Evolutionary conservation across 2,888 invertebrate species (phyloP).

Genomic region (Euphydryas editha): DNA sequence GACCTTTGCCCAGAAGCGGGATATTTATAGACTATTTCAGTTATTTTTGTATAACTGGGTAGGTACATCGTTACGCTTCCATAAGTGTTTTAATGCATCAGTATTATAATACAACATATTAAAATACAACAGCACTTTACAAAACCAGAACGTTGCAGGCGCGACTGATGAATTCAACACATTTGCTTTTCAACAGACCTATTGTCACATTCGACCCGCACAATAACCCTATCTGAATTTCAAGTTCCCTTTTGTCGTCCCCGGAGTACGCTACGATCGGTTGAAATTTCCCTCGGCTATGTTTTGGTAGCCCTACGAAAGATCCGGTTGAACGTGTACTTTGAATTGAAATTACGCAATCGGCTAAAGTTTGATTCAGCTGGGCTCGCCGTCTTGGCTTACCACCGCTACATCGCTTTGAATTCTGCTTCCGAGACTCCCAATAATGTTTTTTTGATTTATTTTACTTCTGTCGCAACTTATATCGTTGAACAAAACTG

Average conservation of each 20-base stretch:
- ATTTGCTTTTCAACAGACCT: slow-evolving; percentile 48
- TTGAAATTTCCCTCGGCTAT: slow-evolving; percentile 44
- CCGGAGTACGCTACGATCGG: slow-evolving; percentile 44
- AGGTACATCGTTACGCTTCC: too few relatives aligned
- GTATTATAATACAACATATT: too few relatives aligned
- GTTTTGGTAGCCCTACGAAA: slow-evolving; percentile 53
- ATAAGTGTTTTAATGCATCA: too few relatives aligned
- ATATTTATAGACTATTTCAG: too few relatives aligned
- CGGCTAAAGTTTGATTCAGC: slow-evolving; percentile 62
- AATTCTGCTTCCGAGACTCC: slow-evolving; percentile 44
- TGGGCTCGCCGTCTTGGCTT: slow-evolving; percentile 46
- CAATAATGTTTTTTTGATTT: slow-evolving; percentile 20
- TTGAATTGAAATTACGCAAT: slow-evolving; percentile 73
- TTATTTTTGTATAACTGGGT: too few relatives aligned
- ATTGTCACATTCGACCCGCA: slow-evolving; percentile 49
- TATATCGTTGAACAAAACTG: neutral
- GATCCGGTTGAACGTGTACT: slow-evolving; percentile 55
- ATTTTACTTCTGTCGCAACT: slow-evolving; percentile 15
- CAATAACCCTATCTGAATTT: slow-evolving; percentile 61
- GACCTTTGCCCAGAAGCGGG: too few relatives aligned
- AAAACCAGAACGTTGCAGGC: slow-evolving; percentile 16
- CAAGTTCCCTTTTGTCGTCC: slow-evolving; percentile 53
- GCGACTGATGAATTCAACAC: slow-evolving; percentile 40
- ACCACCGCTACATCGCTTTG: slow-evolving; percentile 55
- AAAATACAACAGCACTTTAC: too few relatives aligned